Base-by-base conservation (phyloP, 2,797 vertebrate genomes). In the Brotula barbata region DNA sequence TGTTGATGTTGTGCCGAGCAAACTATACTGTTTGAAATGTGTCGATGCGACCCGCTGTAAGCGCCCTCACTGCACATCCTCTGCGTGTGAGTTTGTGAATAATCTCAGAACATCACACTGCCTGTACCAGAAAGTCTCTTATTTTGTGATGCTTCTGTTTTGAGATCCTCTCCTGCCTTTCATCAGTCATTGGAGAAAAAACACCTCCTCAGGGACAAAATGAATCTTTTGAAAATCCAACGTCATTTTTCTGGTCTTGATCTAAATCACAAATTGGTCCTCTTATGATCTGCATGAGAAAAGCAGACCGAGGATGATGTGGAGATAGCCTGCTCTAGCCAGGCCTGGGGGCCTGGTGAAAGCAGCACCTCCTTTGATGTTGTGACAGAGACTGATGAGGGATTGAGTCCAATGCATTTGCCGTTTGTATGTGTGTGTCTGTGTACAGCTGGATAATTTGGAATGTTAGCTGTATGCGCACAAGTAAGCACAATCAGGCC, bases 271-370 rank as follows among this genome's bases (percentile, higher is more conserved):
- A 88, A 84, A 88, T 85, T 81, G 80, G 61, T 44, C 66, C 71
- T 81, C 73, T 79, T 86, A 59, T 75, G 78, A 88, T 87, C 84
- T 86, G 66, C 86, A 88, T 84, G 66, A 87, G 82, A 87, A 86
- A 83, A 78, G 80, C 81, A 75, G 82, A 60, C 53, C 13, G 2
- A 21, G 58, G 63, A 57, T 76, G 78, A 83, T 68, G 75, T 47
- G 66, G 64, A 67, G 78, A 69, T 75, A 75, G 75, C 47, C 79
- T 80, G 72, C 67, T 75, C 22, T 68, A 66, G 60, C 46, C 51
- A 46, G 80, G 73, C 71, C 78, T 74, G 60, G 1, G 61, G 65
- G 53, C 41, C 68, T 74, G 80, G 87, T 89, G 71, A 88, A 87
- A 89, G 88, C 72, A 7, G 19, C 0, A 51, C 71, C 73, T 78